These are phyloP conservation scores for Acinonyx jubatus DNA, from an alignment of 2,113 vertebrate genomes.

Conservation along the genomic window DNA sequence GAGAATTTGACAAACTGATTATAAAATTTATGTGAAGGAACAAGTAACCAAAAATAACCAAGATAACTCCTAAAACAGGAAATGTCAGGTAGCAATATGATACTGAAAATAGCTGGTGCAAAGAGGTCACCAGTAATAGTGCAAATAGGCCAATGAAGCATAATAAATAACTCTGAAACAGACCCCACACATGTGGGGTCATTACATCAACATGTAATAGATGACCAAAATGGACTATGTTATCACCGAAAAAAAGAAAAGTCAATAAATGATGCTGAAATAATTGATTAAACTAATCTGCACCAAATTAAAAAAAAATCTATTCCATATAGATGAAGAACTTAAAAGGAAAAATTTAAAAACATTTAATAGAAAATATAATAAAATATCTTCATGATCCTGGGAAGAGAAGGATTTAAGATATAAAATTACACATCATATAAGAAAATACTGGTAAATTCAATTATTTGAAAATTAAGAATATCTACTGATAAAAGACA, in stretches of 20 bases:
- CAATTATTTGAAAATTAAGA: neutral
- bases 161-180: neutral
- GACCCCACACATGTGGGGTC: no score
- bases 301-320: neutral
- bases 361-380: neutral
- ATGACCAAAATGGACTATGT: neutral
- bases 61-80: neutral
- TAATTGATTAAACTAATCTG: neutral
- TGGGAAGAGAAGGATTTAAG: neutral
- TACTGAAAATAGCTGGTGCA: neutral
- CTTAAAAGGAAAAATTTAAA: constrained; percentile 16
- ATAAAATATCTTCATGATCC: neutral
- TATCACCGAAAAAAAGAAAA: neutral
- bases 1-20: neutral
- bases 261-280: neutral
- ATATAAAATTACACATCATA: neutral
- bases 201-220: neutral
- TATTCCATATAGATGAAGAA: neutral
- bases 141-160: neutral
- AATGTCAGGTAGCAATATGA: neutral
- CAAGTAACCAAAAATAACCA: neutral
- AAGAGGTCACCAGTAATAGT: neutral
- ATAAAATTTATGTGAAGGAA: neutral
- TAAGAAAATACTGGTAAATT: neutral
- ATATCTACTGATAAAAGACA: neutral